phyloP scores from a whole-genome alignment of 2,797 vertebrate genomes.

The Arnoldichthys spilopterus region DNA sequence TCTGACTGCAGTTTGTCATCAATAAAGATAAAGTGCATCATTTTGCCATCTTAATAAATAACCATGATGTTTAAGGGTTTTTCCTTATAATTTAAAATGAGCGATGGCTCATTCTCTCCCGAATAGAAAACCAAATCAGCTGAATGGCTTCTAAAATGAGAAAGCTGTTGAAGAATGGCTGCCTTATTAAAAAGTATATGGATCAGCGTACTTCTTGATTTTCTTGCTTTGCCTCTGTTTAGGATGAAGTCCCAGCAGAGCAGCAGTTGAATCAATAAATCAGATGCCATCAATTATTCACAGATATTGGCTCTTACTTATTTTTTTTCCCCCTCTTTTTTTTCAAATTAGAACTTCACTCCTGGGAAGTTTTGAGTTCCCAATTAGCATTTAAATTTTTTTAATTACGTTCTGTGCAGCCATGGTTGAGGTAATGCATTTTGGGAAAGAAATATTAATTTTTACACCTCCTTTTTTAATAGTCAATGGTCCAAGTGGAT shows the following conservation, averaged over 20 bases:
- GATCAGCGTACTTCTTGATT: constrained; percentile 24
- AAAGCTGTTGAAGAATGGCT: constrained; percentile 8
- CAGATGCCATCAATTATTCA: constrained; percentile 44
- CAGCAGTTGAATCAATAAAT: constrained; percentile 44
- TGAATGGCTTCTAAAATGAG: constrained; percentile 17
- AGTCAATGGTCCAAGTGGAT: constrained; percentile 47
- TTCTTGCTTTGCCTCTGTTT: constrained; percentile 30
- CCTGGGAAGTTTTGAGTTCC: constrained; percentile 24
- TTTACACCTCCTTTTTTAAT: constrained; percentile 34
- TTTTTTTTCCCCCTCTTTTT: not conserved
- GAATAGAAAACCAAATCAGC: not conserved
- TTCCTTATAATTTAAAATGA: not conserved
- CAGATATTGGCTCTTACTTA: constrained; percentile 5
- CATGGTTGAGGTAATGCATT: constrained; percentile 25
- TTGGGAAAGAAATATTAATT: constrained; percentile 40
- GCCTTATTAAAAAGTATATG: constrained; percentile 29
- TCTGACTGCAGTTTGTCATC: no score
- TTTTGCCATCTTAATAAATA: not conserved
- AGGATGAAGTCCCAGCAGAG: constrained; percentile 17
- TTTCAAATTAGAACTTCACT: constrained; percentile 17
- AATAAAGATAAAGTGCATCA: no score
- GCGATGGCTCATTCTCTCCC: not conserved
- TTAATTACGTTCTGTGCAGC: constrained; percentile 39
- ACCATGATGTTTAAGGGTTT: not conserved
- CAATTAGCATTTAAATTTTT: constrained; percentile 48